Percentiles rank a stretch among this genome's conserved stretches.
Evolutionary conservation across 2,888 invertebrate genomes (phyloP).

Genomic region (Crepidodera aurea): DNA sequence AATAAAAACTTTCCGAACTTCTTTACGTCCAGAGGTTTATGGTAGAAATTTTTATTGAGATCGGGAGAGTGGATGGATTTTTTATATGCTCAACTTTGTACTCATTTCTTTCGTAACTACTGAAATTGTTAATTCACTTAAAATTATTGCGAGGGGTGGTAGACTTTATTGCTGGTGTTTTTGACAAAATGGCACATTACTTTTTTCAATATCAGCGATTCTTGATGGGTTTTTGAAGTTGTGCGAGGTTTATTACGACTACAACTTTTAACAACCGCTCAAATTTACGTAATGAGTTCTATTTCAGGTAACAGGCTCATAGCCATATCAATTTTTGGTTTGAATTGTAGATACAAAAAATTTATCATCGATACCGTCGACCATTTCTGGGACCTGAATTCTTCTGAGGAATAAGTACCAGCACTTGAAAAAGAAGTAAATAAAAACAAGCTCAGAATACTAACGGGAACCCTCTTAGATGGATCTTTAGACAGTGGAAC

Average conservation of each 20-base stretch:
- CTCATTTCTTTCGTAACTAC: conserved; percentile 11
- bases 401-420: too few relatives aligned
- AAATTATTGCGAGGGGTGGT: conserved; percentile 6
- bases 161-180: background rate
- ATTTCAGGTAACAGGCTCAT: too few relatives aligned
- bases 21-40: conserved; percentile 20
- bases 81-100: conserved; percentile 19
- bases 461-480: too few relatives aligned
- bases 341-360: too few relatives aligned
- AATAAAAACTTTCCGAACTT: conserved; percentile 27
- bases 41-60: conserved; percentile 20
- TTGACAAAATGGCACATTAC: background rate
- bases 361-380: too few relatives aligned
- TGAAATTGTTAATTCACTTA: conserved; percentile 15
- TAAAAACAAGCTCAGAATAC: too few relatives aligned
- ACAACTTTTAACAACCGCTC: too few relatives aligned
- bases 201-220: background rate
- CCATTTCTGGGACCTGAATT: too few relatives aligned
- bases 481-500: too few relatives aligned
- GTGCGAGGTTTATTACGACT: background rate
- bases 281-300: too few relatives aligned
- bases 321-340: too few relatives aligned
- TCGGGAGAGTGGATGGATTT: conserved; percentile 22
- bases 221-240: background rate
- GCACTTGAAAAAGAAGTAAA: too few relatives aligned